Conservation (phyloP, 2,797 vertebrate species). For the Phataginus tricuspis region DNA sequence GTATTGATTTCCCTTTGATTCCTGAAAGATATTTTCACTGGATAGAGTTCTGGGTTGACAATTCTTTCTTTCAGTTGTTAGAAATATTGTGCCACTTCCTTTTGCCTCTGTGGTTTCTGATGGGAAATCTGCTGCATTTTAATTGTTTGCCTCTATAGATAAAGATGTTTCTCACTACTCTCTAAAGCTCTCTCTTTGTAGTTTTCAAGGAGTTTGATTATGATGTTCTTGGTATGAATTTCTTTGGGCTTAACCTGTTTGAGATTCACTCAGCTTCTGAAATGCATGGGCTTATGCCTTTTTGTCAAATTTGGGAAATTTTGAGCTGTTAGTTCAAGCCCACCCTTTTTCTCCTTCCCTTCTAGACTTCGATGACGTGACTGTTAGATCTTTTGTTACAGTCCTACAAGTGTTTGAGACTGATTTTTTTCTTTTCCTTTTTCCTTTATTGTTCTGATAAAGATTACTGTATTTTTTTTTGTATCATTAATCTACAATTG, state of each 20-base stretch:
- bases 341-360: background rate
- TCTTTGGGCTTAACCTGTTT: background rate
- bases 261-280: background rate
- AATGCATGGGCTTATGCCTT: background rate
- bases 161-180: background rate
- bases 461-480: background rate
- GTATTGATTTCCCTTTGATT: background rate
- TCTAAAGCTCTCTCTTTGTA: background rate
- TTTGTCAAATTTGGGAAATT: background rate
- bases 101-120: background rate
- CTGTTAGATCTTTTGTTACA: background rate
- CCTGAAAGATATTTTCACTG: background rate
- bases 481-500: too few species aligned
- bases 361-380: background rate
- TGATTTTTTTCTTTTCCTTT: background rate
- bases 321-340: background rate
- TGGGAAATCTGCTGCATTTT: background rate
- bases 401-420: background rate
- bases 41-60: background rate
- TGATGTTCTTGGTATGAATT: background rate
- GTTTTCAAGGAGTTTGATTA: background rate
- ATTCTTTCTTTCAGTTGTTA: background rate
- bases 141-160: background rate
- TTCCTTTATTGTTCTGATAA: slow-evolving; percentile 3
- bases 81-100: background rate